Evolutionary conservation across 2,888 invertebrate species (phyloP), one percentile per base, ranked within the genome.

Genomic region (Hypercompe scribonia): DNA sequence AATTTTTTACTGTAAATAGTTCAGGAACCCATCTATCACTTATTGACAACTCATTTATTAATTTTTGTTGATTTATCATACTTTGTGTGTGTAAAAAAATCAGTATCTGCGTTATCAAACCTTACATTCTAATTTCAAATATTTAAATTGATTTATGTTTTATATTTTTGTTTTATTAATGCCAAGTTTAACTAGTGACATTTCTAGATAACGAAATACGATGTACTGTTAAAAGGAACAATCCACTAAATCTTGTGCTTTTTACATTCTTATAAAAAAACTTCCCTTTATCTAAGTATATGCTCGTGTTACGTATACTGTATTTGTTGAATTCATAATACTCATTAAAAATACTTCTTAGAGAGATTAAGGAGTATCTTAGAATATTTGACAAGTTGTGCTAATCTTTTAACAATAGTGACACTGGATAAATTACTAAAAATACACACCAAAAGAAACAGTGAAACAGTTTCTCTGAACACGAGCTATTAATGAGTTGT

Each of bases 281-380:
- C 5, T 5, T 24, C 46, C 18, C 8, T 18, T 39, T 5, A 8
- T 36, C 8, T 46, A 46, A 3, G 15, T 3, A 46, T 2, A 18
- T 5, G 3, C 8, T 39, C 4, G 5, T 4, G 8, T 4, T 36
- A 36, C 18, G 5, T 21, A 50, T 65, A 65, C 31, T 46, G 65
- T 36, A 65, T 63, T 65, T 28, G 54, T 65, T 3, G 42, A 64
- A 65, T 42, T n/a, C 28, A 34, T 64, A 63, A 42, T 58, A 2
- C 33, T n/a, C 34, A 2, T 24, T 2, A 8, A 70, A 65, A 34
- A 58, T 70, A 65, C 70, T 65, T 54, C 36, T 65, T 28, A 65
- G 50, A 70, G 63, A 63, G 46, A 63, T 15, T 36, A 18, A n/a
- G 64, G 42, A 61, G 24, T 13, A 5, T 18, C 33, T 11, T 3